Evolutionary conservation across 2,113 vertebrate genomes (phyloP).

Genomic region (Zosterops lateralis): DNA sequence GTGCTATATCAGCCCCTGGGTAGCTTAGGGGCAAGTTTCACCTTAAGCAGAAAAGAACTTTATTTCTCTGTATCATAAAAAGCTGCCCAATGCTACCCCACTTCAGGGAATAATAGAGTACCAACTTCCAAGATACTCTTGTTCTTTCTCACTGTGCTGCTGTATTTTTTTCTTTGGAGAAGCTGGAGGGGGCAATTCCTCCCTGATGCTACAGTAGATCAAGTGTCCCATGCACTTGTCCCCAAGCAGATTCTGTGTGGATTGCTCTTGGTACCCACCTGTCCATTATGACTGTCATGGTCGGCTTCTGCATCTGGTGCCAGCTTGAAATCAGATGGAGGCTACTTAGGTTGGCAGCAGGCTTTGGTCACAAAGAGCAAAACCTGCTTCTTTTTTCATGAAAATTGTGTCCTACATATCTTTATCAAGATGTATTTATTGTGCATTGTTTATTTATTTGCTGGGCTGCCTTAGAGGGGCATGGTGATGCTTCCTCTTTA

Average conservation of each 20-base stretch:
- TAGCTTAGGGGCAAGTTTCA: constrained; percentile 4
- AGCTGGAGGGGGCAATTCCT: background rate
- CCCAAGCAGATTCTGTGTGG: background rate
- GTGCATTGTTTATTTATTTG: background rate
- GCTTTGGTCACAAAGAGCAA: background rate
- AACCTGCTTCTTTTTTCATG: background rate
- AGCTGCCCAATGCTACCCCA: background rate
- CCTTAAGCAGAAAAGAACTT: background rate
- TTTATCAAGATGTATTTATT: background rate
- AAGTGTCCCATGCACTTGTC: background rate
- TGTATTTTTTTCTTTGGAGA: background rate
- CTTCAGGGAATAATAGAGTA: background rate
- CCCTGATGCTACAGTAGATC: background rate
- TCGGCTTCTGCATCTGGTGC: background rate
- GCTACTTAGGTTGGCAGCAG: background rate
- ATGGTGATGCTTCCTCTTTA: background rate
- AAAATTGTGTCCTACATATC: background rate
- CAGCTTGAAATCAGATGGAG: background rate
- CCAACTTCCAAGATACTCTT: background rate
- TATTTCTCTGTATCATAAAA: background rate
- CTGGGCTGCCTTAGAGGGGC: background rate
- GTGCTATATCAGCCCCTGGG: background rate
- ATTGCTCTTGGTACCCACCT: background rate
- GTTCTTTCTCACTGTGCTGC: background rate
- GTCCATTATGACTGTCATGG: rapidly evolving